phyloP scores from a whole-genome alignment of 2,888 invertebrate genomes.

The Deilephila porcellus region DNA sequence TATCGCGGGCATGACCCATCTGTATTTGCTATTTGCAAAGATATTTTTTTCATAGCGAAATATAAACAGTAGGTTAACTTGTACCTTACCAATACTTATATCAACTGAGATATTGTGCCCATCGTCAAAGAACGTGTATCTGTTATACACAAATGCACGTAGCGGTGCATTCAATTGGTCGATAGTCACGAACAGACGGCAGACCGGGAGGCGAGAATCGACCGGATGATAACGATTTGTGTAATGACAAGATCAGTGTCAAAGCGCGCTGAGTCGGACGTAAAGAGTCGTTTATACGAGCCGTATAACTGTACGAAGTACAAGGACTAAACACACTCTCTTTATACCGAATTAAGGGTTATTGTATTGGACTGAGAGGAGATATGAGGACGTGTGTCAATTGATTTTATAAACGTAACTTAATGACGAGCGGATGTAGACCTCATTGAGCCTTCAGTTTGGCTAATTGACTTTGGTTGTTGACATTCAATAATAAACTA shows the following conservation, averaged over 20 bases:
- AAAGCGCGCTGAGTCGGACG: constrained; percentile 34
- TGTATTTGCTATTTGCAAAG: no score
- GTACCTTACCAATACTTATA: no score
- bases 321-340: not conserved
- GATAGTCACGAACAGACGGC: constrained; percentile 41
- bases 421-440: no score
- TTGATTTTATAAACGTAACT: no score
- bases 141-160: constrained; percentile 10
- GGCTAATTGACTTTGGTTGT: no score
- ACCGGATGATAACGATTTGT: constrained; percentile 54
- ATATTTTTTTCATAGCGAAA: no score
- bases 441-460: no score
- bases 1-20: no score
- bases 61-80: no score
- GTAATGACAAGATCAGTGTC: constrained; percentile 44
- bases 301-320: not conserved
- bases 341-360: not conserved
- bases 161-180: constrained; percentile 47
- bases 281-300: constrained; percentile 23
- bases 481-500: no score
- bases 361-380: not conserved
- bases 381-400: not conserved
- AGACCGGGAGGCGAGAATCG: constrained; percentile 38
- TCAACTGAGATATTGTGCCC: not conserved
- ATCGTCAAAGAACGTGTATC: not conserved